Conservation (phyloP, 2,888 invertebrate genomes). For the Adelognathus sp. region DNA sequence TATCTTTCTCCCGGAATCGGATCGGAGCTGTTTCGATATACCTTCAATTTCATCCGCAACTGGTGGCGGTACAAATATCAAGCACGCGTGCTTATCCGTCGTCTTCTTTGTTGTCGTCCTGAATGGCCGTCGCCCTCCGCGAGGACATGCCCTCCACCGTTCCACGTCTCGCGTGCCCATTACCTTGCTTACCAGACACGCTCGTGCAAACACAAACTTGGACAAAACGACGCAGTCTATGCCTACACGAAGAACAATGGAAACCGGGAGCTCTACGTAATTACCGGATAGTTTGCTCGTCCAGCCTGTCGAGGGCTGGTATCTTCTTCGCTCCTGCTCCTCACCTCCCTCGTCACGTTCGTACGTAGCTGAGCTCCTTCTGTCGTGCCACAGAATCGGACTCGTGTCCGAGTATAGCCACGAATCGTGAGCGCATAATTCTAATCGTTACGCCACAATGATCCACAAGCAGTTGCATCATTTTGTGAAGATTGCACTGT, state of each 20-base stretch:
- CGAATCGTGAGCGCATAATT: conserved; percentile 6
- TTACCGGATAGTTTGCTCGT: conserved; percentile 67
- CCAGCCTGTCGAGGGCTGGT: conserved; percentile 48
- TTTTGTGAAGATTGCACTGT: neutral
- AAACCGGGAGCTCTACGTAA: conserved; percentile 71
- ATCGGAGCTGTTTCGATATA: neutral
- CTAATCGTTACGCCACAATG: neutral
- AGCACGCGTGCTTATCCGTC: conserved; percentile 5
- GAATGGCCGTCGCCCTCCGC: conserved; percentile 9
- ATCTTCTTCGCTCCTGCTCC: conserved; percentile 33
- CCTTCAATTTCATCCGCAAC: neutral
- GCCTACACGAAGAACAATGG: conserved; percentile 67
- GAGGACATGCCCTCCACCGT: conserved; percentile 22
- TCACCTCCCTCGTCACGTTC: neutral
- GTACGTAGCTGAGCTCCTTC: neutral
- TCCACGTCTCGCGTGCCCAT: conserved; percentile 60
- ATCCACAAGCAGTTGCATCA: neutral
- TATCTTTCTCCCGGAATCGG: neutral
- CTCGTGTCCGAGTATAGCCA: neutral
- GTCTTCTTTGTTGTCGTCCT: conserved; percentile 34
- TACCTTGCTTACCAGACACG: conserved; percentile 51
- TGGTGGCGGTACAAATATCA: conserved; percentile 2
- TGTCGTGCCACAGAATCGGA: conserved; percentile 4
- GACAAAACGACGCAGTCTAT: neutral
- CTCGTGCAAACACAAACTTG: conserved; percentile 3